Conservation (phyloP, 2,797 vertebrate genomes). For the Myotis daubentonii region DNA sequence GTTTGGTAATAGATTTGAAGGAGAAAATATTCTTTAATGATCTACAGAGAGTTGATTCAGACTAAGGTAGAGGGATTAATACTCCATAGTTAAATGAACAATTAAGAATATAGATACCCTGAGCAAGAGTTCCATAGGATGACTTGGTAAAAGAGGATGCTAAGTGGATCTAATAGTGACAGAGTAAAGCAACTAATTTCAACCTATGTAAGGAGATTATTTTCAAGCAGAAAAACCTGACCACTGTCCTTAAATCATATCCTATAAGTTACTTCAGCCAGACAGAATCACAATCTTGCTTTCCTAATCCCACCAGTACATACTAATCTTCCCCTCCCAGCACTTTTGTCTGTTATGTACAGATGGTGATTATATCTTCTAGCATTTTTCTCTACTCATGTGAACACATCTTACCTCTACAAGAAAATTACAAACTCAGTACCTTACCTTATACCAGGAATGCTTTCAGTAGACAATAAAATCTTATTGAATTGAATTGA, state of each 20-base stretch:
- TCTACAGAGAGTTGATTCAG: neutral
- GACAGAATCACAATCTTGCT: neutral
- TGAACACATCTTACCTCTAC: conserved; percentile 21
- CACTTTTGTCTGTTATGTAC: neutral
- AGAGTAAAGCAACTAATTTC: conserved; percentile 21
- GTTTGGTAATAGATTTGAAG: neutral
- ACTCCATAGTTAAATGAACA: conserved; percentile 6
- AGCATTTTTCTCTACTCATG: conserved; percentile 1
- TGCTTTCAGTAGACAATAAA: conserved; percentile 39
- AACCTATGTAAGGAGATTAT: neutral
- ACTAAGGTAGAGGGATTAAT: neutral
- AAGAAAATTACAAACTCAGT: conserved; percentile 35
- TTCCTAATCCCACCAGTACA: neutral
- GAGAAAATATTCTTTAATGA: neutral
- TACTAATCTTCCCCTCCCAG: neutral
- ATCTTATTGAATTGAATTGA: conserved; percentile 46
- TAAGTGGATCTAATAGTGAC: neutral
- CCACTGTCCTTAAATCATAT: neutral
- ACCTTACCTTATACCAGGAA: conserved; percentile 32
- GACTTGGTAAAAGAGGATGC: neutral
- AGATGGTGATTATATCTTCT: neutral
- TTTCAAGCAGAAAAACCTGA: conserved; percentile 15
- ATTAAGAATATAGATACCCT: neutral
- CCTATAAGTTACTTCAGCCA: neutral
- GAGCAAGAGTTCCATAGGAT: neutral